A percentile compares a stretch with the other conserved stretches of the same genome.
phyloP scores from a whole-genome alignment of 2,113 vertebrate species.

The Cercocebus atys region DNA sequence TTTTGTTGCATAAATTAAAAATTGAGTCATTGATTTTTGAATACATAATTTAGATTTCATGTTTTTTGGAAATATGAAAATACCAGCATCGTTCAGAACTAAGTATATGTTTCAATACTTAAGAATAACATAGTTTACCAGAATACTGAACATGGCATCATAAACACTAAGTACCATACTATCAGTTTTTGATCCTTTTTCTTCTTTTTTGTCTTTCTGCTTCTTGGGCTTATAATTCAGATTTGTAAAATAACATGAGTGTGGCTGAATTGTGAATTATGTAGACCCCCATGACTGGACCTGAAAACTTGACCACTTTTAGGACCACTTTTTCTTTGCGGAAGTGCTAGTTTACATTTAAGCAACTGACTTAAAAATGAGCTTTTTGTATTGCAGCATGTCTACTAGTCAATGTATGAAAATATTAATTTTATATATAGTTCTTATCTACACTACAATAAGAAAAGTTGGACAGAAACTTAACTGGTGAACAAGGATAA shows the following conservation, averaged over 20 bases:
- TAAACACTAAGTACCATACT: background rate
- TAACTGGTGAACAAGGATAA: background rate
- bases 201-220: background rate
- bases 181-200: background rate
- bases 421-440: background rate
- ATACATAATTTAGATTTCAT: background rate
- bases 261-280: background rate
- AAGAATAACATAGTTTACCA: background rate
- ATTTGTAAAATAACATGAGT: background rate
- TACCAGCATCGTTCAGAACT: background rate
- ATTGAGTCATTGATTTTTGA: background rate
- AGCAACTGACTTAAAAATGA: conserved; percentile 1
- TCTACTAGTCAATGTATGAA: background rate
- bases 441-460: background rate
- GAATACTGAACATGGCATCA: background rate
- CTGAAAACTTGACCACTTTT: background rate
- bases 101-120: background rate
- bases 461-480: background rate
- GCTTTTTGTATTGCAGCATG: background rate
- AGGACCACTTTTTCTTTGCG: background rate
- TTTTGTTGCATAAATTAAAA: background rate
- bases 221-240: background rate
- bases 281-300: background rate
- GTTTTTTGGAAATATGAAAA: background rate
- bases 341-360: background rate